Evolutionary conservation across 2,797 vertebrate species (phyloP), one percentile per base, ranked within the genome.

Genomic region (Tragopan temminckii): DNA sequence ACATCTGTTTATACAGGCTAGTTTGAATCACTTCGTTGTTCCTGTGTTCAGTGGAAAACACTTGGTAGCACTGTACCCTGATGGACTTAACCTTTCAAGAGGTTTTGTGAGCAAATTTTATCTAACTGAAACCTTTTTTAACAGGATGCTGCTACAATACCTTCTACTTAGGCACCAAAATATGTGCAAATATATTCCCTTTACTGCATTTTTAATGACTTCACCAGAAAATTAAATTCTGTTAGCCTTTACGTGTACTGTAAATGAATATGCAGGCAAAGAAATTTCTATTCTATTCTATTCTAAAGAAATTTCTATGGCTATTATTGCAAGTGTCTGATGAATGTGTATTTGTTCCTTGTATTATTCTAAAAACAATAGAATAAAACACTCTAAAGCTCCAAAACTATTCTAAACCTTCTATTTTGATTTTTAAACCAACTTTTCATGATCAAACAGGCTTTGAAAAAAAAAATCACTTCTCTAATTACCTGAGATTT

Each of bases 401-500:
- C 58, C 27, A 7, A 55, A 33, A 23, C 29, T 31, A 53, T 36
- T 57, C 19, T 57, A 57, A 57, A 7, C 55, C n/a, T 67, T 75
- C 58, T 6, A 24, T 35, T 80, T 85, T 81, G 43, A 5, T 67
- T 90, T 84, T 72, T 53, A 48, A 84, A 61, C 10, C 13, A 77
- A 29, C 7, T 75, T 83, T 80, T 74, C 4, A 4, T 85, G 46
- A 43, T 53, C 43, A 38, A 86, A 50, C 6, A 21, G 6, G 53
- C 59, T n/a, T 13, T 9, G 14, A 57, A 33, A n/a, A 55, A 31
- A 20, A 83, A 2, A 72, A 86, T 18, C 16, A 42, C 15, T 61
- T 68, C 12, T 64, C n/a, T 77, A 85, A 94, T 94, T 27, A 11
- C 81, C 11, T 53, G 63, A 57, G 33, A 55, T 92, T 94, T 93